These are phyloP conservation scores for Dendrophyllia cribrosa DNA, from an alignment of 64 coral and sea anemone genomes.

Conservation along the genomic window DNA sequence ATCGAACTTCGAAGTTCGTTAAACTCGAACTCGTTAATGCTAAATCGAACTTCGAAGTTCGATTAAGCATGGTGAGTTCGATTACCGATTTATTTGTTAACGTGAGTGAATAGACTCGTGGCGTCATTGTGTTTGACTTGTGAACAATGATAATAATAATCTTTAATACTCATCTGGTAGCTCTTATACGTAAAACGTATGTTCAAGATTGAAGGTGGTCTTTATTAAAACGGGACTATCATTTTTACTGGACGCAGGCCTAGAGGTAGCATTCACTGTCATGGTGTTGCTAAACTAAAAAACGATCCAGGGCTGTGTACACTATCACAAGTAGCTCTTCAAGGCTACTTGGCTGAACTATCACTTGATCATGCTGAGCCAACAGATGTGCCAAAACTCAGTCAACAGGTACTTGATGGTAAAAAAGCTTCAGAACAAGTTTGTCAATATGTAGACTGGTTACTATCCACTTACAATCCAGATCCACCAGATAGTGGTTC, in stretches of 20 bases:
- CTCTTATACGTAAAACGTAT: too few relatives aligned
- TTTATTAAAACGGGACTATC: too few relatives aligned
- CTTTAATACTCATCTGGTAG: too few relatives aligned
- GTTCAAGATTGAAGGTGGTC: too few relatives aligned
- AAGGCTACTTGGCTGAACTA: slow-evolving; percentile 13
- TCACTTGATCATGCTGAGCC: slow-evolving; percentile 8
- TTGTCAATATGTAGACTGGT: slow-evolving; percentile 29
- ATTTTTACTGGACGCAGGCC: background rate
- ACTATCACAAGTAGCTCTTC: background rate
- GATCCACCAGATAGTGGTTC: slow-evolving; percentile 28
- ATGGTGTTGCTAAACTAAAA: slow-evolving; percentile 24
- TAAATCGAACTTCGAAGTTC: too few relatives aligned
- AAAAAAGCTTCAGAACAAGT: slow-evolving; percentile 40
- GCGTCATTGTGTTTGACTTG: too few relatives aligned
- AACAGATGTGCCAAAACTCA: background rate
- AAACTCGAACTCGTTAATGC: too few relatives aligned
- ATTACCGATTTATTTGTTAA: too few relatives aligned
- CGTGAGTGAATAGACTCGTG: too few relatives aligned
- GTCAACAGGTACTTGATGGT: slow-evolving; percentile 25
- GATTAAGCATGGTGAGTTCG: too few relatives aligned
- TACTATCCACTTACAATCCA: slow-evolving; percentile 40
- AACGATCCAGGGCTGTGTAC: background rate
- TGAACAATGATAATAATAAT: too few relatives aligned
- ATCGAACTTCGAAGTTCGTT: too few relatives aligned
- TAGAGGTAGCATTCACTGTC: slow-evolving; percentile 33